phyloP scores from a whole-genome alignment of 1,140 invertebrate genomes.

The Drosophila baimaii region DNA sequence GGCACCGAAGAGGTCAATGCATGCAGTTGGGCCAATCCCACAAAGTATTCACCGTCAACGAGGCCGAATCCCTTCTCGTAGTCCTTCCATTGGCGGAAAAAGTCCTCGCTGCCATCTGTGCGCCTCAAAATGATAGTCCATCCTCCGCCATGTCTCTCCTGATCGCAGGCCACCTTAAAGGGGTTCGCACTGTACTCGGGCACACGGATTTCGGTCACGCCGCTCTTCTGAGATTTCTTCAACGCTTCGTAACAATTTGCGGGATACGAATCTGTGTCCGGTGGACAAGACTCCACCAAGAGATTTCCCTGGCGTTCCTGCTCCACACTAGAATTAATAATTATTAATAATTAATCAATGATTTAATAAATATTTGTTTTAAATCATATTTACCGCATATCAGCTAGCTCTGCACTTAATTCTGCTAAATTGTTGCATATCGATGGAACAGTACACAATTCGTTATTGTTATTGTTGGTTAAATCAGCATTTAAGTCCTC shows the following conservation, averaged over 20 bases:
- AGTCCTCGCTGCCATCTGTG: constrained; percentile 6
- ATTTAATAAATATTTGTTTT: not conserved
- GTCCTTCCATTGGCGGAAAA: not conserved
- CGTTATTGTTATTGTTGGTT: not conserved
- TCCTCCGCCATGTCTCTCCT: constrained; percentile 1
- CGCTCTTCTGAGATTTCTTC: not conserved
- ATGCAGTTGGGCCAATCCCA: not conserved
- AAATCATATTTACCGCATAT: constrained; percentile 7
- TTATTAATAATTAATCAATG: too few relatives aligned
- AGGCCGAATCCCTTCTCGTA: not conserved
- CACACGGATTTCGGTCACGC: constrained; percentile 1
- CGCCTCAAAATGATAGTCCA: constrained; percentile 5
- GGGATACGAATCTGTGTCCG: not conserved
- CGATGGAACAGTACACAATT: not conserved
- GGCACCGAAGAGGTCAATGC: not conserved
- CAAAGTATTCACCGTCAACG: not conserved
- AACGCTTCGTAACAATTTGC: constrained; percentile 7
- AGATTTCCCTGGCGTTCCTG: constrained; percentile 2
- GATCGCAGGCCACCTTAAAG: constrained; percentile 5
- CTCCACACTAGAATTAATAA: not conserved
- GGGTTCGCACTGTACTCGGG: not conserved
- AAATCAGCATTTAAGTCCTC: too few relatives aligned
- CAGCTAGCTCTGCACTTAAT: not conserved
- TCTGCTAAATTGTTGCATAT: not conserved
- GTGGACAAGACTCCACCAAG: not conserved